These are phyloP conservation scores for Peromyscus californicus DNA, from an alignment of 2,113 vertebrate genomes.

Conservation along the genomic window DNA sequence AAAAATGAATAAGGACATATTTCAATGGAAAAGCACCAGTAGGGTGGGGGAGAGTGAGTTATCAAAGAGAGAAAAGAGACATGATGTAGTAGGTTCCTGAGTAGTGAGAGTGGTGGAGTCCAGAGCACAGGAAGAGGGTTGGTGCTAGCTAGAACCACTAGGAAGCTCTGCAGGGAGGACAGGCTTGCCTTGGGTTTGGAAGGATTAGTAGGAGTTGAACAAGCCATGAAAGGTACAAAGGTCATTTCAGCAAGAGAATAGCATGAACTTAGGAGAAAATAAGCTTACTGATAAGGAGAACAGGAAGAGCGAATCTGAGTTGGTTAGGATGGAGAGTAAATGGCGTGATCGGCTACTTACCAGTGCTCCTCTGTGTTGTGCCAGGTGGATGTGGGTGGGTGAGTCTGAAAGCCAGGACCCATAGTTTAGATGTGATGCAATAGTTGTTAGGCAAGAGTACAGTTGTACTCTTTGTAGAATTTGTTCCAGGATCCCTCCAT, in stretches of 20 bases:
- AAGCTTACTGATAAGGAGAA: background rate
- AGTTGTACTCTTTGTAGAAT: background rate
- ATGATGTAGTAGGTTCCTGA: conserved; percentile 5
- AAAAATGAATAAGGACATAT: conserved; percentile 17
- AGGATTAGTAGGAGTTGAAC: background rate
- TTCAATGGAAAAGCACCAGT: conserved; percentile 30
- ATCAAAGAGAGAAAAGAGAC: background rate
- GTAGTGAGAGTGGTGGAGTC: background rate
- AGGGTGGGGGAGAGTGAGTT: conserved; percentile 24
- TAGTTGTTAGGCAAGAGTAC: background rate
- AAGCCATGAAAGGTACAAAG: conserved; percentile 7
- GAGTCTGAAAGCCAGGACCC: background rate
- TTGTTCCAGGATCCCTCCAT: background rate
- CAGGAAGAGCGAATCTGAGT: background rate
- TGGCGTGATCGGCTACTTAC: background rate
- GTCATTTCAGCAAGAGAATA: conserved; percentile 19
- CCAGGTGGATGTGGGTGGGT: background rate
- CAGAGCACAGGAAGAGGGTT: background rate
- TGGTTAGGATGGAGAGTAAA: background rate
- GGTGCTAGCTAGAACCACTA: conserved; percentile 6
- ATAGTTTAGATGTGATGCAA: background rate
- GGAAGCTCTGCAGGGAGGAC: background rate
- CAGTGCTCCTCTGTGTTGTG: background rate
- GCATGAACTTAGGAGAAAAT: background rate
- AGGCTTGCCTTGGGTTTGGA: background rate